These are phyloP conservation scores for Enteromius radiatus DNA, from an alignment of 2,797 vertebrate genomes.

Conservation along the genomic window DNA sequence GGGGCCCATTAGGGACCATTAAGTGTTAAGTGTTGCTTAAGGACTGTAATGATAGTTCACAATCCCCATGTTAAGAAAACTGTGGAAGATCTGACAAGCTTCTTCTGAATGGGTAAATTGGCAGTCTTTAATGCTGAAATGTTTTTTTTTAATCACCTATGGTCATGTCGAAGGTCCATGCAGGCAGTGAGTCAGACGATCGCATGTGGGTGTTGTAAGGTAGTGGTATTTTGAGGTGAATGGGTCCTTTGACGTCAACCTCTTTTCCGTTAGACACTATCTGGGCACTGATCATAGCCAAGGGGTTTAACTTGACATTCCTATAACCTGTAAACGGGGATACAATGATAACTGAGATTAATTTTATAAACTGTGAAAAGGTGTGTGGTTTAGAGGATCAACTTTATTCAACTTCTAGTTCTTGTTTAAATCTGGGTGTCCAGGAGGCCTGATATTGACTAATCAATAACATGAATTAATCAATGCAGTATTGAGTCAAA, in stretches of 20 bases:
- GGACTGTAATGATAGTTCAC: background rate
- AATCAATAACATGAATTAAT: conserved; percentile 29
- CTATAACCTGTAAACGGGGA: conserved; percentile 76
- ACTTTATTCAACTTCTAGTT: background rate
- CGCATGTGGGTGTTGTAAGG: conserved; percentile 70
- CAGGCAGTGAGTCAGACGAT: conserved; percentile 83
- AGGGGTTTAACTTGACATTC: conserved; percentile 83
- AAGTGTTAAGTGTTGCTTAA: background rate
- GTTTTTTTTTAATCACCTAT: conserved; percentile 76
- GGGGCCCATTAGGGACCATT: background rate
- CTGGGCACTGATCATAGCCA: conserved; percentile 84
- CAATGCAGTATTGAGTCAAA: conserved; percentile 15
- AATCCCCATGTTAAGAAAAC: background rate
- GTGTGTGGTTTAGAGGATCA: background rate
- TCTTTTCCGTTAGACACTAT: conserved; percentile 82
- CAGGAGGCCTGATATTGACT: conserved; percentile 7
- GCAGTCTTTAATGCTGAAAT: background rate
- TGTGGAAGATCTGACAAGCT: background rate
- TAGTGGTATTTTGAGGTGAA: conserved; percentile 89
- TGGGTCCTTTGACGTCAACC: conserved; percentile 84
- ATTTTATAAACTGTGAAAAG: background rate
- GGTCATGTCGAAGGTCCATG: conserved; percentile 89
- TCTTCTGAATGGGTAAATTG: background rate
- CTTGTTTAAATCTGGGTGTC: conserved; percentile 1
- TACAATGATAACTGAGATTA: background rate